Evolutionary conservation across 2,797 vertebrate species (phyloP), one percentile per base, ranked within the genome.

Genomic region (Pseudopleuronectes americanus): DNA sequence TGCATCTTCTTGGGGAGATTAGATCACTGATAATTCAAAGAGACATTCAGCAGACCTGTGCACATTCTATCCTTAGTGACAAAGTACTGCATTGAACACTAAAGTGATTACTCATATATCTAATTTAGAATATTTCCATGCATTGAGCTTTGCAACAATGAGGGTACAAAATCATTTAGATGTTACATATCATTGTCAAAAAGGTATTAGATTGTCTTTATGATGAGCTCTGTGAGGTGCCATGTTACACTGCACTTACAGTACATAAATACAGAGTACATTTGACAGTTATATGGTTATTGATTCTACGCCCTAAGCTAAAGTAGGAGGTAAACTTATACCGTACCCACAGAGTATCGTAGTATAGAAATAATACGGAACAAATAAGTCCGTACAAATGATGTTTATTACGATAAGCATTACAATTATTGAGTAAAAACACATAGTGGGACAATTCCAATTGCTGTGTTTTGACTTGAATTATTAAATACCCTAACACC

Each of bases 1-100:
- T 73, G 58, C 80, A 85, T 87, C 59, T 60, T 77, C 31, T 74
- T 77, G 57, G 68, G 78, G 63, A 58, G 87, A 68, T 77, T 69
- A 68, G 58, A 66, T 83, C 53, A 84, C 56, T 72, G 74, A 71
- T 80, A 77, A 83, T 77, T 60, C 6, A 81, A 76, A 59, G 61
- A 64, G 67, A 64, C 72, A 76, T 74, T 85, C 70, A 49, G 33
- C 80, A 55, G 43, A 72, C 4, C 26, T 77, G n/a, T 38, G 43
- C 68, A 79, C 41, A 66, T 67, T 79, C 31, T 41, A 52, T 57
- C 41, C 13, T 65, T 53, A 16, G 49, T 64, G 58, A 28, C 55
- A 66, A 74, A 70, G 43, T 53, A 47, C 60, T 45, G 19, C 31
- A 62, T 8, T 51, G 6, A 26, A 55, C 45, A 68, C 53, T 41